Evolutionary conservation across 2,888 invertebrate species (phyloP).

Genomic region (Clepsis dumicolana): DNA sequence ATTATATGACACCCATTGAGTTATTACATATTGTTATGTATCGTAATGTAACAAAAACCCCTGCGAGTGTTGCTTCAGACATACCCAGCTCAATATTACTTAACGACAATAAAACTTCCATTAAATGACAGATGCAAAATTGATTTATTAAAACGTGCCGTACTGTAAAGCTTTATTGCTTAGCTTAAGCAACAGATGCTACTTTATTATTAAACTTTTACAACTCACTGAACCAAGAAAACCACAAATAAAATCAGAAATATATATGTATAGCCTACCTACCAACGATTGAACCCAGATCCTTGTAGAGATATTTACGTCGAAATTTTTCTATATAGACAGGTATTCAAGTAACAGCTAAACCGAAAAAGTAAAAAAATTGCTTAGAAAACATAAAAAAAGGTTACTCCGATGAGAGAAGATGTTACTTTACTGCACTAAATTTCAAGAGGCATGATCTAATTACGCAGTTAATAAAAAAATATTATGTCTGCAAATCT

Average conservation of each 20-base stretch:
- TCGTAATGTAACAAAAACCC: conserved; percentile 7
- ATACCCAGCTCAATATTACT: conserved; percentile 2
- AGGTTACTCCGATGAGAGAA: no score
- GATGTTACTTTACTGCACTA: not conserved
- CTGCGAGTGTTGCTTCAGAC: conserved; percentile 3
- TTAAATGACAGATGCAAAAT: not conserved
- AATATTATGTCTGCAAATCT: not conserved
- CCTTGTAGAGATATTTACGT: no score
- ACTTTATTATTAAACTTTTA: no score
- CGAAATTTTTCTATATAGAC: no score
- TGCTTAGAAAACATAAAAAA: no score
- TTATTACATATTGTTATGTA: conserved; percentile 1
- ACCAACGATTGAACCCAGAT: no score
- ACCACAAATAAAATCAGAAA: no score
- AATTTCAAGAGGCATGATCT: not conserved
- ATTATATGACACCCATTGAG: conserved; percentile 6
- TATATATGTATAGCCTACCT: no score
- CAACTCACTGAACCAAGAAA: no score
- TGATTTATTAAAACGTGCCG: not conserved
- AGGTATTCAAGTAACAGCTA: no score
- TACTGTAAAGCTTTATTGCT: not conserved
- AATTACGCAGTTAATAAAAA: not conserved
- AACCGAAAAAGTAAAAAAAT: no score
- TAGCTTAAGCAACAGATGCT: not conserved
- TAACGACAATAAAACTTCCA: not conserved